phyloP scores from a whole-genome alignment of 2,113 vertebrate species.

The Peromyscus californicus region DNA sequence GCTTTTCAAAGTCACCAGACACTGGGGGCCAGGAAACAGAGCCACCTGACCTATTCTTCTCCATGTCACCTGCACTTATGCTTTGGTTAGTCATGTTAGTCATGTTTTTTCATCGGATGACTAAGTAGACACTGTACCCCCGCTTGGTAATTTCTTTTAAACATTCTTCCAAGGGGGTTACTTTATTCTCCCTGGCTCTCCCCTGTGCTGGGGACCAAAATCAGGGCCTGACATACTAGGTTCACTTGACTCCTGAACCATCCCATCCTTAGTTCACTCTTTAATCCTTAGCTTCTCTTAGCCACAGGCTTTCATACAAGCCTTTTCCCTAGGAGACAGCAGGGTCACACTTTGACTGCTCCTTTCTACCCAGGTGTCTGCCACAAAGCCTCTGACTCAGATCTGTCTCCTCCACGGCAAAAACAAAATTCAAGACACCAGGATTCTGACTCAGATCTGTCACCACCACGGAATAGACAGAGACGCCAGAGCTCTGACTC shows the following conservation, averaged over 20 bases:
- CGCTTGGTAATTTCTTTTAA: not conserved
- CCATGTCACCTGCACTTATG: not conserved
- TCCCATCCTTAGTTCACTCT: not conserved
- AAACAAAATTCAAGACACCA: not conserved
- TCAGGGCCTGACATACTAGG: too few species aligned
- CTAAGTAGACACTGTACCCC: not conserved
- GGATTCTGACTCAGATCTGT: slow-evolving; percentile 83
- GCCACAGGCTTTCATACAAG: slow-evolving; percentile 4
- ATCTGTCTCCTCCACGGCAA: slow-evolving; percentile 82
- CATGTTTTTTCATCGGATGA: not conserved
- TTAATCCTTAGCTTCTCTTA: slow-evolving; percentile 82
- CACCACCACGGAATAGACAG: slow-evolving; percentile 81
- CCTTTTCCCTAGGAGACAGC: slow-evolving; percentile 28
- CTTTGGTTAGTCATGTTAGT: slow-evolving; percentile 28
- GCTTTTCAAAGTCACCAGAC: not conserved
- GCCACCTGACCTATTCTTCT: not conserved
- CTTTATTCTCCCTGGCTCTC: not conserved
- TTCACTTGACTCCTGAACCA: not conserved
- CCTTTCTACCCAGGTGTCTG: slow-evolving; percentile 56
- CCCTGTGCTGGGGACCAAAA: not conserved
- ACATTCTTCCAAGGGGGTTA: not conserved
- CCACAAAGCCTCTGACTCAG: slow-evolving; percentile 73
- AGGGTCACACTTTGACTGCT: not conserved
- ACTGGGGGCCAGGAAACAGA: not conserved
- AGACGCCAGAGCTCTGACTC: slow-evolving; percentile 80